Evolutionary conservation across 2,888 invertebrate species (phyloP), one percentile per base, ranked within the genome.

Genomic region (Dendrolimus pini): DNA sequence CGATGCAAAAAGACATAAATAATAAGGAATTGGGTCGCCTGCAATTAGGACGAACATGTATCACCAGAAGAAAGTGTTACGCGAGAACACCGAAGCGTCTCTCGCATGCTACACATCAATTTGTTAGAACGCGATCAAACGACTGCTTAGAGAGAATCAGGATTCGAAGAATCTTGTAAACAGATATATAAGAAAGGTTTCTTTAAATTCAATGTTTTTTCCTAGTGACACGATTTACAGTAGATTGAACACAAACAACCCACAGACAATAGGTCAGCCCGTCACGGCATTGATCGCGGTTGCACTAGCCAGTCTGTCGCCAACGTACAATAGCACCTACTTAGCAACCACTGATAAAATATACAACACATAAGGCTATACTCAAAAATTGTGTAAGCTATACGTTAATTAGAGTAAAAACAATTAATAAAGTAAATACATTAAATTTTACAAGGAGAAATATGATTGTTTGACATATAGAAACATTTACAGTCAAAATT

Each of bases 251-350:
- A 53, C 66, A 65, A 67, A 68, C 65, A 65, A 70, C 61, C 54
- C 58, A 59, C 62, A 63, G 68, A 75, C 74, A 75, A 75, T 70
- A 65, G 69, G 62, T 60, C 61, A 61, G 61, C 62, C 62, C 69
- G 77, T 75, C 74, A 78, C 70, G 78, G 74, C 74, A 77, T 74
- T 77, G 78, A 75, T 68, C 68, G 61, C 59, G 64, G 60, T 62
- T 57, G 68, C 67, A 69, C 57, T 60, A 74, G 71, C 67, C 74
- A 68, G 71, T 66, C 69, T 70, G 74, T 67, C 75, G 68, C 67
- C 71, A 60, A 63, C 64, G 56, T 12, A 47, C 9, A 41, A 60
- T 59, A 57, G 62, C 59, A 60, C 55, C 54, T 53, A 54, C 53
- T 59, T 30, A 18, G 30, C 30, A 30, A 30, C 6, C 30, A 30